Base-by-base conservation (phyloP, 2,797 vertebrate genomes). In the Melanotaenia pygmaea region DNA sequence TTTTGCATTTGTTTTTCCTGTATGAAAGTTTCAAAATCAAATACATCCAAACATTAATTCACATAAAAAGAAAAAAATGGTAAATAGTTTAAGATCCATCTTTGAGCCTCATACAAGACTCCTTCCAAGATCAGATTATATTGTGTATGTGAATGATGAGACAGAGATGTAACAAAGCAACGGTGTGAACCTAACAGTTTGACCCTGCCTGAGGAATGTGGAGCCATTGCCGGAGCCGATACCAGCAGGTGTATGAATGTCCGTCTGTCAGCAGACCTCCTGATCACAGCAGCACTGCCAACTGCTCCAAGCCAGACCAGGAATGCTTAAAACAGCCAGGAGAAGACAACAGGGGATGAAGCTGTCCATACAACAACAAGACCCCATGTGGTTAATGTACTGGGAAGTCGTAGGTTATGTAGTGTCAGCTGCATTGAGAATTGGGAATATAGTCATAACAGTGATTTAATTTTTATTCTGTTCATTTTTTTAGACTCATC, bases 171-270 rank as follows among this genome's bases (percentile, higher is more conserved):
- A 86, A 86, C 82, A 56, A 79, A 77, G 72, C 76, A 68, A 66
- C 64, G 57, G 71, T 80, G 71, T 70, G 74, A 82, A 65, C 78
- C 66, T 76, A 77, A 83, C 84, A 83, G 78, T 75, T 60, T 69
- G 80, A 82, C 71, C 32, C 83, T 18, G 77, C 61, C 71, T 30
- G 72, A 83, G 84, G 93, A 93, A 94, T 94, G 90, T 77, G 81
- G 73, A 80, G 66, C 51, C 28, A 84, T 89, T 89, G 90, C 87
- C 57, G 45, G 65, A 70, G 81, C 83, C 64, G 82, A 89, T 90
- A 88, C 66, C 77, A 77, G 83, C 89, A 93, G 92, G 89, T 91
- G 88, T 90, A 88, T 85, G 89, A 88, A 86, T 54, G 65, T 81
- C 77, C 51, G 28, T 92, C 93, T 92, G 79, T 94, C 92, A 92